Base-by-base conservation (phyloP, 2,113 vertebrate species). In the Megaleporinus macrocephalus region DNA sequence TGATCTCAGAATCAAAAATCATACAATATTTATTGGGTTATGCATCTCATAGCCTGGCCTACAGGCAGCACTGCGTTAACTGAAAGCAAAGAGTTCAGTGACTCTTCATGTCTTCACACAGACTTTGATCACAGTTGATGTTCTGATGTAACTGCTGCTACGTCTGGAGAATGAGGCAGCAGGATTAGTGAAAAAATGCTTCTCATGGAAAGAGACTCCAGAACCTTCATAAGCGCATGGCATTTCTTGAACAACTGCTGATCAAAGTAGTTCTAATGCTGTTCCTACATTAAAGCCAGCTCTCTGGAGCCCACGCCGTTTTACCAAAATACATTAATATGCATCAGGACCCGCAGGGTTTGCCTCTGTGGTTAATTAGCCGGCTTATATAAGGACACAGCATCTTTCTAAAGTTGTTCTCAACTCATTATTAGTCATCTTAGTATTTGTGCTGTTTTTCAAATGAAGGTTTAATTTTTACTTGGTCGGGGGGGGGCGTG, bases 201-300 rank as follows among this genome's bases (percentile, higher is more conserved):
- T 26, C 24, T 27, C 14, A 14, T 65, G 62, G 1, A 13, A 18
- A 5, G 13, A 12, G 26, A 30, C 27, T 65, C 3, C 12, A 41
- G 14, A 61, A 57, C 71, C 13, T 59, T 12, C 29, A 22, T 71
- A 65, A 81, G 74, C 78, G 20, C 41, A 29, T 41, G 26, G 72
- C 55, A 68, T 88, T 84, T 85, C 83, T 77, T 59, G 59, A 47
- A 73, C 59, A 27, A 5, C 85, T 14, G 80, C 69, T 71, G 68
- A 61, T 85, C 83, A 79, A 77, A 78, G 53, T 80, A 68, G 14
- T 62, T 71, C 79, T 72, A 47, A 53, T 79, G 68, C 68, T 85
- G 69, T 24, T 41, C 29, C 68, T 29, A 66, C 49, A 47, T 70
- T 51, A 26, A 55, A 30, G 15, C 15, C 61, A 65, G 26, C 66